These are phyloP conservation scores for Nymphalis urticae DNA, from an alignment of 2,888 invertebrate genomes.

Conservation along the genomic window DNA sequence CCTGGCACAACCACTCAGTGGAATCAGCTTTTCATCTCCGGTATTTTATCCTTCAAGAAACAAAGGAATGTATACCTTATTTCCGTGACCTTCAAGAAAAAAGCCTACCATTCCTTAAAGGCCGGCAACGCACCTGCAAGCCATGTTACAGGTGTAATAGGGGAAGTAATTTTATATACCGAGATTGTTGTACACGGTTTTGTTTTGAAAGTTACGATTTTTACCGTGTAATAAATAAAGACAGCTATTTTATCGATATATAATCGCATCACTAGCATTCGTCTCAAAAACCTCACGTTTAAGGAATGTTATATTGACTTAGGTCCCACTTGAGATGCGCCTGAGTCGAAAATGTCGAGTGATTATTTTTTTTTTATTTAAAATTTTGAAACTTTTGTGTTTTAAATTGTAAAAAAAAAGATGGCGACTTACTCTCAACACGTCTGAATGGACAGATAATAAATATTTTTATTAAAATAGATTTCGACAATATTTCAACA, in stretches of 20 bases:
- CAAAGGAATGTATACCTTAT: too few relatives aligned
- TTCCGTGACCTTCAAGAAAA: too few relatives aligned
- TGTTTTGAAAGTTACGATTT: too few relatives aligned
- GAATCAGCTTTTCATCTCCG: too few relatives aligned
- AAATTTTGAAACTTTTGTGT: slow-evolving; percentile 10
- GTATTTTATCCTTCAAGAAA: too few relatives aligned
- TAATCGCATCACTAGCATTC: slow-evolving; percentile 12
- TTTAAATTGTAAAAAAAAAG: neutral
- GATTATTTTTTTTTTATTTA: slow-evolving; percentile 3
- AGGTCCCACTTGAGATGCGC: slow-evolving; percentile 28
- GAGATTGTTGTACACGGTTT: too few relatives aligned
- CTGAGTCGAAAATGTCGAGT: slow-evolving; percentile 20
- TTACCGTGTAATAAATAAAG: too few relatives aligned
- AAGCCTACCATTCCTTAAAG: too few relatives aligned
- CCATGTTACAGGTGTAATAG: too few relatives aligned
- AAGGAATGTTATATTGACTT: slow-evolving; percentile 35
- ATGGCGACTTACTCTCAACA: neutral
- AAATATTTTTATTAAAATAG: neutral
- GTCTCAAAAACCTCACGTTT: slow-evolving; percentile 19
- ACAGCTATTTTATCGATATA: neutral
- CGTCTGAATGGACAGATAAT: neutral
- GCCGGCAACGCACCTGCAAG: too few relatives aligned
- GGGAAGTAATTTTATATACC: too few relatives aligned
- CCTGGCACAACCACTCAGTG: too few relatives aligned
- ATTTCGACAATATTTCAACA: neutral